phyloP scores from a whole-genome alignment of 2,113 vertebrate genomes.

The Crotalus horridus region DNA sequence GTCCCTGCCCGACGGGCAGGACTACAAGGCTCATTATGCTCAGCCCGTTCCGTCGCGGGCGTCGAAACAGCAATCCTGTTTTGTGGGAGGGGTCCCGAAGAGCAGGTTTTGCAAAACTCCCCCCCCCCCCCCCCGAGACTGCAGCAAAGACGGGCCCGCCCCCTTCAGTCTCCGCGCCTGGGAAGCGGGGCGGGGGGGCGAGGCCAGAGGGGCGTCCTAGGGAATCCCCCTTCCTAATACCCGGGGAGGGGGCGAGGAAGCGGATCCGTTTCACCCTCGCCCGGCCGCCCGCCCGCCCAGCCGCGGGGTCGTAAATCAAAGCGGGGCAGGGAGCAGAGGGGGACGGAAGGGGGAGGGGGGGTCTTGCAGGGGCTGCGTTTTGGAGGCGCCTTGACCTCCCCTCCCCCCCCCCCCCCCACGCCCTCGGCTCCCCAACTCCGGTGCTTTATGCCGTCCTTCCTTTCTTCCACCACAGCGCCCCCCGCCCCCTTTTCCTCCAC shows the following conservation, averaged over 20 bases:
- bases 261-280: background rate
- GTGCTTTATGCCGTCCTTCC: background rate
- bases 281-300: background rate
- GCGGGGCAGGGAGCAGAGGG: background rate
- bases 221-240: background rate
- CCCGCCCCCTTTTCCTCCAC: background rate
- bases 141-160: background rate
- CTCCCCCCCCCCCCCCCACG: background rate
- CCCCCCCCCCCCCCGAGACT: too few relatives aligned
- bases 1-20: background rate
- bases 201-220: background rate
- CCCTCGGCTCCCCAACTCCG: background rate
- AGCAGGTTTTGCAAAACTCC: background rate
- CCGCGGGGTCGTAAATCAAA: background rate
- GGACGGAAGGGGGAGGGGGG: background rate
- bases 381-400: background rate
- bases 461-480: background rate
- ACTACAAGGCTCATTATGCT: background rate
- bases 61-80: background rate
- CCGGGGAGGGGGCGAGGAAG: background rate
- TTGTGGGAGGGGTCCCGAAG: background rate
- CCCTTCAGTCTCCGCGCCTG: background rate
- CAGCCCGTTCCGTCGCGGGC: background rate
- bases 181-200: background rate
- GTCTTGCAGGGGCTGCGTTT: background rate